A percentile compares a stretch with the other conserved stretches of the same genome.
These are phyloP conservation scores for Aphaenogaster ashmeadi DNA, from an alignment of 1,140 invertebrate genomes.

Conservation along the genomic window DNA sequence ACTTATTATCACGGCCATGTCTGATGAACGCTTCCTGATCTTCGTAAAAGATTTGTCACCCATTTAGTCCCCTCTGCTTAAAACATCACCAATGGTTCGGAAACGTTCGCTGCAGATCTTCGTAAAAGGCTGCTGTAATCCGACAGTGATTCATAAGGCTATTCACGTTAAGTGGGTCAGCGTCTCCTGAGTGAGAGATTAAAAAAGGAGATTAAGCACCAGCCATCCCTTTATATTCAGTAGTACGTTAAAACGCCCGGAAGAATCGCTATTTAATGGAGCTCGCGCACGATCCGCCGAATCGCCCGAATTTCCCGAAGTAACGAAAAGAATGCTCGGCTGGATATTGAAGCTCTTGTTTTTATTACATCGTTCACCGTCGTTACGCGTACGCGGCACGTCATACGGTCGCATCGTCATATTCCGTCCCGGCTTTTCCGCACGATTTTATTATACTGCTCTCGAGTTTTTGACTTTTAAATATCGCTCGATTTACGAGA, in stretches of 20 bases:
- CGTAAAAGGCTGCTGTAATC: conserved; percentile 60
- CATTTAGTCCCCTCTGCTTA: conserved; percentile 13
- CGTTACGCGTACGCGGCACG: conserved; percentile 34
- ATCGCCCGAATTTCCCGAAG: conserved; percentile 28
- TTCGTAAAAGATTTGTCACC: conserved; percentile 24
- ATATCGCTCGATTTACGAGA: conserved; percentile 38
- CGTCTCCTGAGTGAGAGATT: conserved; percentile 56
- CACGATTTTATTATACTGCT: conserved; percentile 48
- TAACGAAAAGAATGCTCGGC: conserved; percentile 18
- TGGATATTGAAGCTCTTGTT: conserved; percentile 48
- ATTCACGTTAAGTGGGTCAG: conserved; percentile 66
- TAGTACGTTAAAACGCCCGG: conserved; percentile 60
- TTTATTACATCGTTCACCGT: conserved; percentile 57
- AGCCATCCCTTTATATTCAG: conserved; percentile 63
- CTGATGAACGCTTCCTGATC: background rate
- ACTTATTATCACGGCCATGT: background rate
- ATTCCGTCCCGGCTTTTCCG: conserved; percentile 4
- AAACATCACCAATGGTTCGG: conserved; percentile 13
- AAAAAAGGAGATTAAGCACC: conserved; percentile 50
- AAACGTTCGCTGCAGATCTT: conserved; percentile 38
- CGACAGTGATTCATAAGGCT: conserved; percentile 63
- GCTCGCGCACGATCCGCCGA: conserved; percentile 7
- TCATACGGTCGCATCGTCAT: conserved; percentile 47
- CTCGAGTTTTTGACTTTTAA: conserved; percentile 50
- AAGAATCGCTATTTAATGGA: conserved; percentile 61